Conservation (phyloP, 2,113 vertebrate genomes). For the cattle (Bos taurus) region ARS-UCD2.0 NC_037329.1:34921001-34921500, state of each 20-base stretch:
- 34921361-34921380: constrained; percentile 69
- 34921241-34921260: constrained; percentile 35
- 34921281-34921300: constrained; percentile 56
- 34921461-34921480: constrained; percentile 65
- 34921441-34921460: constrained; percentile 65
- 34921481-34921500: constrained; percentile 66
- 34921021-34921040: not conserved
- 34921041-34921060: not conserved
- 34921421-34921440: constrained; percentile 72
- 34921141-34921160: constrained; percentile 6
- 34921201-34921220: constrained; percentile 13
- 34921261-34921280: constrained; percentile 51
- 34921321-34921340: constrained; percentile 68
- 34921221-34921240: constrained; percentile 39
- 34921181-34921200: constrained; percentile 24
- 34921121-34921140: not conserved
- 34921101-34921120: not conserved
- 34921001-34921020: not conserved
- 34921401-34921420: constrained; percentile 66
- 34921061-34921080: constrained; percentile 3
- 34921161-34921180: not conserved
- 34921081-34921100: not conserved
- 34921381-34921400: constrained; percentile 68
- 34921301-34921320: constrained; percentile 58
- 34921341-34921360: constrained; percentile 66